Conservation (phyloP, 2,113 vertebrate genomes). For the Pithys albifrons region DNA sequence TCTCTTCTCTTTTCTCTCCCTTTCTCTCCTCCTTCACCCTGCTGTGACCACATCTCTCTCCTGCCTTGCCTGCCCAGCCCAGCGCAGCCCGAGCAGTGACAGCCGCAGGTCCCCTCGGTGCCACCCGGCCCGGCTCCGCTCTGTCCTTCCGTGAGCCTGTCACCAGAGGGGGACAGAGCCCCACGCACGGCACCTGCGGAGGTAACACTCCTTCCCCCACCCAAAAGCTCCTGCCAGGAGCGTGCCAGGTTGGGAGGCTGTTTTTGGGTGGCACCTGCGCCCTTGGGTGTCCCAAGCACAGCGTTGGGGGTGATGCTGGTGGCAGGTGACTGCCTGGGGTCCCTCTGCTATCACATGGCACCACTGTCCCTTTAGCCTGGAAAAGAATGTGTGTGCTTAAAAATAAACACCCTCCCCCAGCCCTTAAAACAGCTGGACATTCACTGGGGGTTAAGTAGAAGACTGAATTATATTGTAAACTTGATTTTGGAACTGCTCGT, state of each 20-base stretch:
- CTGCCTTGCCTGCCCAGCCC: neutral
- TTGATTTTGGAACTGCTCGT: accelerated
- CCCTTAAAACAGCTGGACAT: neutral
- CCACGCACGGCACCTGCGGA: neutral
- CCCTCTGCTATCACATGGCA: accelerated
- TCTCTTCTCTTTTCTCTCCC: neutral
- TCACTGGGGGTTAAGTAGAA: neutral
- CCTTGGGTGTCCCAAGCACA: neutral
- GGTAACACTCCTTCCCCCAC: accelerated
- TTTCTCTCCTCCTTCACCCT: accelerated
- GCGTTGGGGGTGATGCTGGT: neutral
- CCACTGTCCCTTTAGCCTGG: neutral
- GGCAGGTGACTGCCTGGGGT: neutral
- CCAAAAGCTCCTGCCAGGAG: neutral
- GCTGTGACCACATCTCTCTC: accelerated
- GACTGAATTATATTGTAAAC: neutral
- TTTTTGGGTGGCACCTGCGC: neutral
- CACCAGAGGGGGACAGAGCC: conserved; percentile 59
- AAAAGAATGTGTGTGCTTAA: accelerated
- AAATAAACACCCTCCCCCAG: neutral
- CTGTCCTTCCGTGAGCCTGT: neutral
- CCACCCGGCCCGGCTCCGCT: neutral
- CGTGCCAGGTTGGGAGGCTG: neutral
- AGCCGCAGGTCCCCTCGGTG: neutral
- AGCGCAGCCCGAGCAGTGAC: neutral